Evolutionary conservation across 2,113 vertebrate species (phyloP).

Genomic region (Dicaeum eximium): DNA sequence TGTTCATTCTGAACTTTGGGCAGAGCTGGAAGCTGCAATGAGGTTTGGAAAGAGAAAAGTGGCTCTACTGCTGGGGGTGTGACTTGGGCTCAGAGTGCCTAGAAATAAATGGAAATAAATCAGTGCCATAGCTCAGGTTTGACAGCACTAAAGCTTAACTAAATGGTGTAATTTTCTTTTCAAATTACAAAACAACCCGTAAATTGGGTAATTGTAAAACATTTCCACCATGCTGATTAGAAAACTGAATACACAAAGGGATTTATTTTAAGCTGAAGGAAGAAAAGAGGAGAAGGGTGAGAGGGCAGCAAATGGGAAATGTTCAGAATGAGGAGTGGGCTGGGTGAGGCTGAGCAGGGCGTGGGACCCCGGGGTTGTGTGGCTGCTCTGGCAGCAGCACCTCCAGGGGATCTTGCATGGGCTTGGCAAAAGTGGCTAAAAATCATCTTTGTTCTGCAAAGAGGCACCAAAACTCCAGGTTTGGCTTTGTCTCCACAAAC

Average conservation of each 20-base stretch:
- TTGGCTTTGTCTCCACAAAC: neutral
- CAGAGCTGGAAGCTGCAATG: neutral
- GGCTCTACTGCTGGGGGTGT: neutral
- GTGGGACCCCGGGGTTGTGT: fast-evolving
- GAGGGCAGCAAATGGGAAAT: neutral
- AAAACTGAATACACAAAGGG: neutral
- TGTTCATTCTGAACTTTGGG: neutral
- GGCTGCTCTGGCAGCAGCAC: neutral
- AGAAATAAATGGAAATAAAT: slow-evolving; percentile 8
- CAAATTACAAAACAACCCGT: neutral
- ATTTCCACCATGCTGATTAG: neutral
- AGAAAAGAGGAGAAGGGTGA: neutral
- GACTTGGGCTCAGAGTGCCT: neutral
- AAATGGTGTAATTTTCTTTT: neutral
- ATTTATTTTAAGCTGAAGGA: neutral
- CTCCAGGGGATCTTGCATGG: fast-evolving
- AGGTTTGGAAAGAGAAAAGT: neutral
- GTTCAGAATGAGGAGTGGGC: neutral
- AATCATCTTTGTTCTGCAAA: neutral
- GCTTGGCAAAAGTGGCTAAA: neutral
- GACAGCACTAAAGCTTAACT: slow-evolving; percentile 30
- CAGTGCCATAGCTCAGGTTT: neutral
- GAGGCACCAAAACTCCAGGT: neutral
- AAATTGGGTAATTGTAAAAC: neutral
- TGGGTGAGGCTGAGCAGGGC: neutral